These are phyloP conservation scores for Cathartes aura DNA, from an alignment of 2,113 vertebrate species.

Conservation along the genomic window DNA sequence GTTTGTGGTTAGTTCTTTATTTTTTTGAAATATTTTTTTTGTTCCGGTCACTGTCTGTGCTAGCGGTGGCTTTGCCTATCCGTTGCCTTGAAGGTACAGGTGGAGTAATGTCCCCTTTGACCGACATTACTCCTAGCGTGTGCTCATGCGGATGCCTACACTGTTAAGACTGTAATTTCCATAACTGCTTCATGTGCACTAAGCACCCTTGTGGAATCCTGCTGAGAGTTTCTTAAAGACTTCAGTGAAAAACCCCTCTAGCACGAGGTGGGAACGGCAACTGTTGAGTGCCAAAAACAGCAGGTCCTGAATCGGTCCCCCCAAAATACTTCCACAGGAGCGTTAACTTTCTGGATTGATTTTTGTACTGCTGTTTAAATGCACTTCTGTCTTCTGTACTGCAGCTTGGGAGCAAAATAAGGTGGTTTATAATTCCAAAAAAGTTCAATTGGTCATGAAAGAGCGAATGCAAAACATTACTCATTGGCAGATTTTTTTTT, in stretches of 20 bases:
- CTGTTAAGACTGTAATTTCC: slow-evolving; percentile 83
- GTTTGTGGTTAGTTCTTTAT: slow-evolving; percentile 80
- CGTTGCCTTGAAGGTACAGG: slow-evolving; percentile 80
- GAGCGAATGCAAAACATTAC: neutral
- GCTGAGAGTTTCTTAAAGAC: slow-evolving; percentile 79
- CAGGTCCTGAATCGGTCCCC: neutral
- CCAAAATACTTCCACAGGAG: neutral
- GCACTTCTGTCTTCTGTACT: neutral
- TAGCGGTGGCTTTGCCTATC: slow-evolving; percentile 82
- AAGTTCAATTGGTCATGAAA: slow-evolving; percentile 24
- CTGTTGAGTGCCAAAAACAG: neutral
- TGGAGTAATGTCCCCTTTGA: slow-evolving; percentile 79
- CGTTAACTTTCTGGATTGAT: neutral
- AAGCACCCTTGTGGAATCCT: slow-evolving; percentile 93
- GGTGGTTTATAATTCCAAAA: neutral
- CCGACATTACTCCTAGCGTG: slow-evolving; percentile 81
- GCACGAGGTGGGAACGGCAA: slow-evolving; percentile 1
- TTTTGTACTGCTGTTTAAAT: neutral
- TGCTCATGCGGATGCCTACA: slow-evolving; percentile 81
- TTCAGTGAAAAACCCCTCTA: slow-evolving; percentile 24
- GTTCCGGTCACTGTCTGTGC: slow-evolving; percentile 80
- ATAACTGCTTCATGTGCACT: slow-evolving; percentile 90
- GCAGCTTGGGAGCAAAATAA: slow-evolving; percentile 4
- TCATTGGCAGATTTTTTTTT: neutral
- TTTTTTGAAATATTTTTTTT: slow-evolving; percentile 67